Evolutionary conservation across 2,888 invertebrate genomes (phyloP).

Genomic region (Apantesis nais): DNA sequence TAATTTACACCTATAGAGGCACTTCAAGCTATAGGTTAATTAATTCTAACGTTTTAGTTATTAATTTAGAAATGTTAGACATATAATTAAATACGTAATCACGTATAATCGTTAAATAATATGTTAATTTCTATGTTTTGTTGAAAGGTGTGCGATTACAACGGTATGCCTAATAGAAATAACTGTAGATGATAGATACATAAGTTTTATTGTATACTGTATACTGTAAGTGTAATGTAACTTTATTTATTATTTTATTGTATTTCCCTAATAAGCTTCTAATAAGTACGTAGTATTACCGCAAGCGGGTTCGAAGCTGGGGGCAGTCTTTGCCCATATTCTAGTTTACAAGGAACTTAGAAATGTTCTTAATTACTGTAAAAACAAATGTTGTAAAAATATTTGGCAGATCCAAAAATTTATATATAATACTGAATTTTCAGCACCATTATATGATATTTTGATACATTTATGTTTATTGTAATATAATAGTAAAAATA

Average conservation of each 20-base stretch:
- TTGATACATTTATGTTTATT: background rate
- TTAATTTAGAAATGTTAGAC: conserved; percentile 20
- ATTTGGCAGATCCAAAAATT: too few species aligned
- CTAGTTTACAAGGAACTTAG: background rate
- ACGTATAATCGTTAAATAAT: background rate
- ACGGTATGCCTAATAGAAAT: background rate
- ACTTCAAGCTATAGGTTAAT: conserved; percentile 29
- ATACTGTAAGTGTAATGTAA: background rate
- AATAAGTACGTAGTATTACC: background rate
- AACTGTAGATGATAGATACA: background rate
- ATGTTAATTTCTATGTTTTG: background rate
- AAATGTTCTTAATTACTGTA: background rate
- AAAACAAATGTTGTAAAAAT: too few species aligned
- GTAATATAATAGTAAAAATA: background rate
- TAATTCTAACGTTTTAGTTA: conserved; percentile 25
- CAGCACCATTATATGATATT: background rate
- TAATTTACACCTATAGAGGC: conserved; percentile 22
- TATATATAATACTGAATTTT: background rate
- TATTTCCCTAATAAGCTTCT: background rate
- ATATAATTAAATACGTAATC: conserved; percentile 18
- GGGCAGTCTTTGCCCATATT: background rate
- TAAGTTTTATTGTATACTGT: too few species aligned
- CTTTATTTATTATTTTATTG: background rate
- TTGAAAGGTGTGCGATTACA: background rate
- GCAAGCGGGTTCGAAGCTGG: background rate